A percentile compares a stretch with the other conserved stretches of the same genome.
These are phyloP conservation scores for Lordiphosa mommai DNA, from an alignment of 1,140 invertebrate species.

Conservation along the genomic window DNA sequence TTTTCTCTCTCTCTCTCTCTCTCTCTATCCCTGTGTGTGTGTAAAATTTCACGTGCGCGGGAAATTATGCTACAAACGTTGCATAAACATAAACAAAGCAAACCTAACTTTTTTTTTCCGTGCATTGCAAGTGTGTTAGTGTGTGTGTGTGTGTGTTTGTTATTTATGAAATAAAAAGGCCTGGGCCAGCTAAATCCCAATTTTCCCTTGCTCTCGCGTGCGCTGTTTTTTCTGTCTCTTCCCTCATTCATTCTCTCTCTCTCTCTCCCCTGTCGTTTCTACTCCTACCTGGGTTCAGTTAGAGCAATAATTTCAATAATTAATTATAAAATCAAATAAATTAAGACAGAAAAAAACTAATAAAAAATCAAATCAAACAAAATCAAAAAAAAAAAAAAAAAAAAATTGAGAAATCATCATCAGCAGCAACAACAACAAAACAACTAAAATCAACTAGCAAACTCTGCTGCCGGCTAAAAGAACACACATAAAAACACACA, in stretches of 20 bases:
- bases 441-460: not conserved
- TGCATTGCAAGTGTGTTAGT: conserved; percentile 16
- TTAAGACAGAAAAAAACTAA: conserved; percentile 15
- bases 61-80: conserved; percentile 44
- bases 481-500: conserved; percentile 1
- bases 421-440: too few species aligned
- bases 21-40: conserved; percentile 8
- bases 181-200: too few species aligned
- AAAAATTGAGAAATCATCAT: not conserved
- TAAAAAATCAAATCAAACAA: too few species aligned
- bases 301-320: not conserved
- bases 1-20: not conserved
- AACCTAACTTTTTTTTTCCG: conserved; percentile 33
- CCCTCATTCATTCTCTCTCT: too few species aligned
- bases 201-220: too few species aligned
- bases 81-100: conserved; percentile 56
- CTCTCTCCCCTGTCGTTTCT: too few species aligned
- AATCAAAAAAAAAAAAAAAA: too few species aligned
- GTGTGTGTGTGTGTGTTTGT: not conserved
- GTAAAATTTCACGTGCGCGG: conserved; percentile 42
- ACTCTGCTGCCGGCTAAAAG: conserved; percentile 17
- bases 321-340: conserved; percentile 14
- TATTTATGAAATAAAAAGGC: not conserved
- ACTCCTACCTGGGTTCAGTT: too few species aligned
- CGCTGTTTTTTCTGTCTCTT: too few species aligned